Evolutionary conservation across 2,113 vertebrate species (phyloP), one percentile per base, ranked within the genome.

Genomic region (Ictalurus punctatus): DNA sequence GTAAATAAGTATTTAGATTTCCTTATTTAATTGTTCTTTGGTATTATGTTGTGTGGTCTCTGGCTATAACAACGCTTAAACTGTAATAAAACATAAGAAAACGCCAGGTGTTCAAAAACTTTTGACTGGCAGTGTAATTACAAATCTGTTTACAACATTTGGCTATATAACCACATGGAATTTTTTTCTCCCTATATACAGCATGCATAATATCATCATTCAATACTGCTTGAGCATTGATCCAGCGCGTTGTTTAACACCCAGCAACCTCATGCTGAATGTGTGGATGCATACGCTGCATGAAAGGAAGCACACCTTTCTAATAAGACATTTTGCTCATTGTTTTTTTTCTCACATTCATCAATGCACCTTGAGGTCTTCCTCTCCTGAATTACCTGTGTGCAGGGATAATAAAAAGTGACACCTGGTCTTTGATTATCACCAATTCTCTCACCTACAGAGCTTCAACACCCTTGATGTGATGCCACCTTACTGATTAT

Each of bases 381-480:
- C 92, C 58, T 92, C 87, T 83, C 80, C 88, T 83, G 80, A 86
- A 85, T 87, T 69, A 92, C 79, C 90, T 91, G 93, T 93, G 92
- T 92, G 92, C 84, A 78, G 78, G 86, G 61, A 91, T 91, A 91
- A 94, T 92, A 92, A 69, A 88, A 92, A 87, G 83, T 94, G 84
- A 91, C 91, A 93, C 91, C 91, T 91, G 87, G 86, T 90, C 69
- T 92, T 84, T 88, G 80, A 92, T 92, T 91, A 85, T 88, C 91
- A 94, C 90, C 92, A 91, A 89, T 92, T 87, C 92, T 95, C 92
- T 94, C 93, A 93, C 93, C 91, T 92, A 86, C 34, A 52, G 63
- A 78, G 34, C 69, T 73, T 88, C 79, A 85, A 69, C 91, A 93
- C 85, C 86, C 90, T 87, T 89, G 73, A 89, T 88, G 90, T 92